Conservation (phyloP, 2,888 invertebrate species). For the Pantelozetes paolii region DNA sequence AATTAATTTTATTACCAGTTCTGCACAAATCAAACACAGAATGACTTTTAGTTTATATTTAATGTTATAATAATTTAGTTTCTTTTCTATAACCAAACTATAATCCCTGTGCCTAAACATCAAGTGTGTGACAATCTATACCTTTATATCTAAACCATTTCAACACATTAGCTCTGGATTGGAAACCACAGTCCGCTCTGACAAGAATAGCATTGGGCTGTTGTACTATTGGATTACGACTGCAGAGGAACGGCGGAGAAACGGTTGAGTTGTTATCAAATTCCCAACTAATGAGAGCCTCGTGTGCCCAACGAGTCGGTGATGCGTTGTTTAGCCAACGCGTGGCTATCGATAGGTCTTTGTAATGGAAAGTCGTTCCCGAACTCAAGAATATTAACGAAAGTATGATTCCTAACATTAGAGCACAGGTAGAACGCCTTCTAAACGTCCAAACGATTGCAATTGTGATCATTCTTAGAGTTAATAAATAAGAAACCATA, state of each 20-base stretch:
- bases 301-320: constrained; percentile 68
- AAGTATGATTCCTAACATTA: constrained; percentile 61
- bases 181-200: constrained; percentile 49
- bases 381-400: constrained; percentile 59
- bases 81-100: too few relatives aligned
- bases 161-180: constrained; percentile 39
- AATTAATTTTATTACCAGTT: too few relatives aligned
- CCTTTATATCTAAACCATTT: constrained; percentile 43
- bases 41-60: too few relatives aligned
- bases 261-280: constrained; percentile 44
- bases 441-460: constrained; percentile 66
- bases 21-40: too few relatives aligned
- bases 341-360: constrained; percentile 64
- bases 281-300: constrained; percentile 57
- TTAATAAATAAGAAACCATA: constrained; percentile 52
- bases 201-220: constrained; percentile 68
- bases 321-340: constrained; percentile 62
- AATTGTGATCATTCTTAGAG: constrained; percentile 54
- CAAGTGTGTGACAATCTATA: constrained; percentile 7
- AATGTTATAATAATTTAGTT: too few relatives aligned
- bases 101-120: not conserved
- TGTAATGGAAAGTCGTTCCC: constrained; percentile 66
- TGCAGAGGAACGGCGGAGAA: constrained; percentile 54
- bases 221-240: constrained; percentile 66
- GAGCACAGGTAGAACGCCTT: constrained; percentile 60